phyloP scores from a whole-genome alignment of 2,113 vertebrate species.

The Calidris pugnax region DNA sequence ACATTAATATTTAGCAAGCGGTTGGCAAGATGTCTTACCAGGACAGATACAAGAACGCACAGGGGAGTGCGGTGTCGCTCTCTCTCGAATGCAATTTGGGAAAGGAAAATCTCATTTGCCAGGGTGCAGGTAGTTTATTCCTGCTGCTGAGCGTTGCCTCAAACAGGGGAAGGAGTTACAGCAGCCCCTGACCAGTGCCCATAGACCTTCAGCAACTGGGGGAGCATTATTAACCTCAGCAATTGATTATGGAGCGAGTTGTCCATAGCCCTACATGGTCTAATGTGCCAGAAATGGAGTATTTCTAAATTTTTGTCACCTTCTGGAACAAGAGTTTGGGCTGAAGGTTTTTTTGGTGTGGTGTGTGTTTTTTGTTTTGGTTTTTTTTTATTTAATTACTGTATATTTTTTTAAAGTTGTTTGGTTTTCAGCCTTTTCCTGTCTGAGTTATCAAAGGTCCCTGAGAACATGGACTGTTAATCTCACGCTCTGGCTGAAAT shows the following conservation, averaged over 20 bases:
- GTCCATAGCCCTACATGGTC: not conserved
- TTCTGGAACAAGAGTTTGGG: not conserved
- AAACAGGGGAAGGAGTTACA: not conserved
- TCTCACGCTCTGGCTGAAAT: not conserved
- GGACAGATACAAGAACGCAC: fast-evolving
- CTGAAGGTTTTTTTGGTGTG: not conserved
- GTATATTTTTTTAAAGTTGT: not conserved
- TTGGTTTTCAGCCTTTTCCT: not conserved
- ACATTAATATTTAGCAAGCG: not conserved
- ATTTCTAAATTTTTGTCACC: not conserved
- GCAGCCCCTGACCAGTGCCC: not conserved
- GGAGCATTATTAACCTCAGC: not conserved
- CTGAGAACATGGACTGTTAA: not conserved
- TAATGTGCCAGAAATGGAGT: not conserved
- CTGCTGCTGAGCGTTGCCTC: not conserved
- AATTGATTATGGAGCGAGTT: not conserved
- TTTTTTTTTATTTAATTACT: not conserved
- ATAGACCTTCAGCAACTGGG: not conserved
- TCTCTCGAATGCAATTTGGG: not conserved
- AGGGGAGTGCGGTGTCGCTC: fast-evolving
- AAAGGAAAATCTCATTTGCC: not conserved
- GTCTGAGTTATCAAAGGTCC: not conserved
- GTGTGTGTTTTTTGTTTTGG: not conserved
- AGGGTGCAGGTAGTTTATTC: not conserved
- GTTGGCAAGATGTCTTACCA: not conserved